A percentile compares a stretch with the other conserved stretches of the same genome.
Evolutionary conservation across 2,113 vertebrate species (phyloP).

Genomic region (Pseudonaja textilis): DNA sequence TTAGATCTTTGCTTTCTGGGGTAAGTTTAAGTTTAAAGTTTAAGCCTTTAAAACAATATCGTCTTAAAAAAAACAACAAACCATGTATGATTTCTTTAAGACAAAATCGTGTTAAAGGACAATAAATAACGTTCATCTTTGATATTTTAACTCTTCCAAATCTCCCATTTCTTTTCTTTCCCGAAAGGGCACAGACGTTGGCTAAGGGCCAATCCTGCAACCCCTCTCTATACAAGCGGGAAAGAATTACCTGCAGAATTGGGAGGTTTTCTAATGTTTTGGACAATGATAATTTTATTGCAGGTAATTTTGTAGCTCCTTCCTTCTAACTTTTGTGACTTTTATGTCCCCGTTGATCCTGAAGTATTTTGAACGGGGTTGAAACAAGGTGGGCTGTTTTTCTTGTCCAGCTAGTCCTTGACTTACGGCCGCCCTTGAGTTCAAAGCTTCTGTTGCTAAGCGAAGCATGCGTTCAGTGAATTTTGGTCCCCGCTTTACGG

Average conservation of each 20-base stretch:
- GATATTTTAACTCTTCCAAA: neutral
- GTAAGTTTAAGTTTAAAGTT: too few species aligned
- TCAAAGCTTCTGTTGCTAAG: neutral
- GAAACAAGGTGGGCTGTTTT: neutral
- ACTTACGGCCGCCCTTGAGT: neutral
- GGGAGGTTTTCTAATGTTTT: conserved; percentile 91
- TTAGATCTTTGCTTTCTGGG: too few species aligned
- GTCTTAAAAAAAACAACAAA: too few species aligned
- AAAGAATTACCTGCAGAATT: conserved; percentile 65
- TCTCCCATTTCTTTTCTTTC: conserved; percentile 36
- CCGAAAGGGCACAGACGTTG: conserved; percentile 87
- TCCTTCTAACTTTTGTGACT: neutral
- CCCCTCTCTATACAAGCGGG: conserved; percentile 71
- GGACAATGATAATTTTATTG: conserved; percentile 96
- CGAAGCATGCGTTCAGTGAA: too few species aligned
- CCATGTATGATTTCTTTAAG: too few species aligned
- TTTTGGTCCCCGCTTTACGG: too few species aligned
- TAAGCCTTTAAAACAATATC: too few species aligned
- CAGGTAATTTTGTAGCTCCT: conserved; percentile 76
- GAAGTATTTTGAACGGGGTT: neutral
- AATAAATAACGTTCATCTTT: neutral
- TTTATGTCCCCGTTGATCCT: neutral
- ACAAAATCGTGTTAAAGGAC: neutral
- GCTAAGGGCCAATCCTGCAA: conserved; percentile 70
- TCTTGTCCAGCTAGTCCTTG: neutral